Conservation (phyloP, 2,113 vertebrate genomes). For the Hymenochirus boettgeri region DNA sequence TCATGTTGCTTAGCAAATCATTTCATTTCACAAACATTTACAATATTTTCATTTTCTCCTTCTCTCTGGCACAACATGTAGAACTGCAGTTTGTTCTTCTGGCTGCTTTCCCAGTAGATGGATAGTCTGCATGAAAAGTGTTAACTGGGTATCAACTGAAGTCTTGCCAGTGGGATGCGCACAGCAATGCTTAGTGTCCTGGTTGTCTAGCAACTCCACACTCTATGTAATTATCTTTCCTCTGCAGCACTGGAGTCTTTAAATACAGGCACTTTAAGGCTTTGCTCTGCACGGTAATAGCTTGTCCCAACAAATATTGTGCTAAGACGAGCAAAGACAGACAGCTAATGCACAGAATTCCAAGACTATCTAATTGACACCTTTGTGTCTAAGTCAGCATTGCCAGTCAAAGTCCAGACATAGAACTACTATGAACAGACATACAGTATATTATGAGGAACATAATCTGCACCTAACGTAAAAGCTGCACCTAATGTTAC, state of each 20-base stretch:
- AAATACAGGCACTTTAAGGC: conserved; percentile 40
- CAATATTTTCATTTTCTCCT: conserved; percentile 18
- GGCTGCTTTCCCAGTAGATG: conserved; percentile 23
- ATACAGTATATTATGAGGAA: no score
- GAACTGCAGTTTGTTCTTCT: conserved; percentile 27
- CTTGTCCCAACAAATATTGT: conserved; percentile 37
- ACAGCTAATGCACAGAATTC: conserved; percentile 17
- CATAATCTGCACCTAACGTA: no score
- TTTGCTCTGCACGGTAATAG: conserved; percentile 30
- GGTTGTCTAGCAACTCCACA: conserved; percentile 40
- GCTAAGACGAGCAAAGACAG: conserved; percentile 31
- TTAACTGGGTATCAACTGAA: conserved; percentile 38
- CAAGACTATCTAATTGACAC: conserved; percentile 28
- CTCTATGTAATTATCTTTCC: conserved; percentile 38
- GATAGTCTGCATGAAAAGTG: conserved; percentile 31
- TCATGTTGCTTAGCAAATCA: background rate
- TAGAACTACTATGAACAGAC: conserved; percentile 7
- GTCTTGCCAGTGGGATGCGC: conserved; percentile 35
- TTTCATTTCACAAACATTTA: conserved; percentile 16
- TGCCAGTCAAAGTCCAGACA: background rate
- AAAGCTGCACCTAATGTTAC: no score
- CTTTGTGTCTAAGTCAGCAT: conserved; percentile 14
- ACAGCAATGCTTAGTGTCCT: conserved; percentile 29
- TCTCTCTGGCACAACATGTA: conserved; percentile 13
- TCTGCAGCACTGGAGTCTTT: conserved; percentile 31